Percentiles rank a stretch among this genome's conserved stretches.
Evolutionary conservation across 2,113 vertebrate genomes (phyloP).

Genomic region (Actenoides lindsayi): DNA sequence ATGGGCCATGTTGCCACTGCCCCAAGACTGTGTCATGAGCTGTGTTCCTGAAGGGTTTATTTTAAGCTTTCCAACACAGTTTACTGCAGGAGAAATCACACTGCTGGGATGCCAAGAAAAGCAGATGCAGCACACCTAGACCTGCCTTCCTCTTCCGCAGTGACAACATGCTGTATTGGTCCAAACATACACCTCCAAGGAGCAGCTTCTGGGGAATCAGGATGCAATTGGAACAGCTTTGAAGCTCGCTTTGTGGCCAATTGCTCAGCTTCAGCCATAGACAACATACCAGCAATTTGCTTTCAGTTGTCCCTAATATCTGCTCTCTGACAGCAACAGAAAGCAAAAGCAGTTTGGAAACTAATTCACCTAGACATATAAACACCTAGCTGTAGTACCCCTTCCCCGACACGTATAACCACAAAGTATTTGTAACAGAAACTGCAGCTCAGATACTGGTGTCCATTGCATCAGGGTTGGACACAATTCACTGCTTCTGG

Average conservation of each 20-base stretch:
- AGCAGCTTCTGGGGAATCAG: not conserved
- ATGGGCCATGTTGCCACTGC: not conserved
- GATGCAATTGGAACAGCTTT: not conserved
- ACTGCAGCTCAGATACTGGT: not conserved
- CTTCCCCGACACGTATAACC: not conserved
- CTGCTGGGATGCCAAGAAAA: not conserved
- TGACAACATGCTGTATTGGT: not conserved
- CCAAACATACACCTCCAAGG: not conserved
- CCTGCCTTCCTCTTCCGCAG: not conserved
- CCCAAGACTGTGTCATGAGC: not conserved
- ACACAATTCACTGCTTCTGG: not conserved
- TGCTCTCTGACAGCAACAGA: not conserved
- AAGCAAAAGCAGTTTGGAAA: not conserved
- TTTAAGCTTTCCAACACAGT: not conserved
- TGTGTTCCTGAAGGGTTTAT: not conserved
- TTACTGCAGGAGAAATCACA: not conserved
- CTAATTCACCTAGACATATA: not conserved
- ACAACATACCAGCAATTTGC: not conserved
- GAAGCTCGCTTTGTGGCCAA: not conserved
- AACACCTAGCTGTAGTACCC: not conserved
- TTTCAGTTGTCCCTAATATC: not conserved
- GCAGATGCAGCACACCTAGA: slow-evolving; percentile 9
- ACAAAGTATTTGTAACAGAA: not conserved
- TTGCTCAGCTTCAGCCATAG: not conserved
- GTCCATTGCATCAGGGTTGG: rapidly evolving